These are phyloP conservation scores for Elysia crispata DNA, from an alignment of 2,888 invertebrate genomes.

Conservation along the genomic window DNA sequence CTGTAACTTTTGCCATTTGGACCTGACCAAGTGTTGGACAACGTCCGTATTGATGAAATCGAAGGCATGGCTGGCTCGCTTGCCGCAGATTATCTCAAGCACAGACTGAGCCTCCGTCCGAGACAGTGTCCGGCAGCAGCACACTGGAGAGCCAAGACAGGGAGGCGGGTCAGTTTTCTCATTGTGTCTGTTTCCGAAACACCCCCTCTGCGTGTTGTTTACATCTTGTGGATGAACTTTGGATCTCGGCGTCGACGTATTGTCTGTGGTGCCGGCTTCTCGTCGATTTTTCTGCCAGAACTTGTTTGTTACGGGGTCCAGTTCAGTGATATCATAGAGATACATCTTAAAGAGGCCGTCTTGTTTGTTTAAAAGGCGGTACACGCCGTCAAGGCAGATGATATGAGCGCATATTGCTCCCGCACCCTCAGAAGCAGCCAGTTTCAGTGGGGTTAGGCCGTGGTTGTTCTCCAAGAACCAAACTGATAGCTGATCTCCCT, in stretches of 20 bases:
- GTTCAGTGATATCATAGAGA: conserved; percentile 65
- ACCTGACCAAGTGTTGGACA: conserved; percentile 59
- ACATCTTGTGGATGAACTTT: too few relatives aligned
- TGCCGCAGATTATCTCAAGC: conserved; percentile 63
- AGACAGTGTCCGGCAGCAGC: neutral
- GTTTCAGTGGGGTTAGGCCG: conserved; percentile 59
- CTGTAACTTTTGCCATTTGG: conserved; percentile 61
- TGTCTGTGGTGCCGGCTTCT: neutral
- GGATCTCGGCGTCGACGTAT: too few relatives aligned
- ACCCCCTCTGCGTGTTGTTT: too few relatives aligned
- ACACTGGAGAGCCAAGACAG: neutral
- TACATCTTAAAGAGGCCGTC: conserved; percentile 66
- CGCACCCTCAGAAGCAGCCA: conserved; percentile 59
- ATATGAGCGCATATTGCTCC: conserved; percentile 58
- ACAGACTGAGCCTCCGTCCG: conserved; percentile 53
- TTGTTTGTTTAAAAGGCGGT: conserved; percentile 61
- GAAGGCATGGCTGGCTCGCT: conserved; percentile 56
- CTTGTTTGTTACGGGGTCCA: conserved; percentile 59
- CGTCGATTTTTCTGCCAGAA: neutral
- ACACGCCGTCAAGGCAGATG: conserved; percentile 58
- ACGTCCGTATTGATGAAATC: conserved; percentile 59
- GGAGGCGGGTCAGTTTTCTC: too few relatives aligned
- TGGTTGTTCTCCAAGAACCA: conserved; percentile 62
- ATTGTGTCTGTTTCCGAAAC: too few relatives aligned
- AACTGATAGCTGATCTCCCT: conserved; percentile 31